Evolutionary conservation across 1,140 invertebrate species (phyloP).

Genomic region (Brachionus rotundiformis): DNA sequence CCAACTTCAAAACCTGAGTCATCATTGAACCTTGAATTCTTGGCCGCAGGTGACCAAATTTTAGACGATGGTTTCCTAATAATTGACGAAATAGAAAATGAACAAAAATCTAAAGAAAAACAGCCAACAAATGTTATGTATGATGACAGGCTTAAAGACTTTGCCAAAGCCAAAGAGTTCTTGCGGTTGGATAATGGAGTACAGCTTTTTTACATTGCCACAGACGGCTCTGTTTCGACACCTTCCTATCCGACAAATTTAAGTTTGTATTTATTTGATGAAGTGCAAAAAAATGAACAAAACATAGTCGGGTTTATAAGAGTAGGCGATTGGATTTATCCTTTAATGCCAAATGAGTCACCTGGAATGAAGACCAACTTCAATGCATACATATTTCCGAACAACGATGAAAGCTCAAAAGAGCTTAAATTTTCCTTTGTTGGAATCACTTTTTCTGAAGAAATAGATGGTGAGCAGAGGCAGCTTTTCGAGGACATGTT

Average conservation of each 20-base stretch:
- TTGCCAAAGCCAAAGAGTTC: slow-evolving; percentile 19
- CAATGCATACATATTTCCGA: slow-evolving; percentile 51
- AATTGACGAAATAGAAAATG: not conserved
- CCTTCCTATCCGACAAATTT: slow-evolving; percentile 1
- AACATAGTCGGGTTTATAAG: slow-evolving; percentile 39
- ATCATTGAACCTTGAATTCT: not conserved
- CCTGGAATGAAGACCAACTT: slow-evolving; percentile 45
- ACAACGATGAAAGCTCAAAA: not conserved
- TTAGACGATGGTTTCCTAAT: slow-evolving; percentile 7
- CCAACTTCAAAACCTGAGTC: not conserved
- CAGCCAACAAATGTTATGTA: not conserved
- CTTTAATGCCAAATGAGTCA: slow-evolving; percentile 19
- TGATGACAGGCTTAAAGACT: not conserved
- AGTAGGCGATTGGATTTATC: slow-evolving; percentile 45
- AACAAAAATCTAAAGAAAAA: not conserved
- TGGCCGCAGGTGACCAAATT: slow-evolving; percentile 10
- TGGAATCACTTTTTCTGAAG: slow-evolving; percentile 22
- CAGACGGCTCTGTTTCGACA: slow-evolving; percentile 38
- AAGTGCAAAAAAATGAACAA: not conserved
- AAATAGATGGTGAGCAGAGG: not conserved
- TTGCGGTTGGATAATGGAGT: slow-evolving; percentile 11
- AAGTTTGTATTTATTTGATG: not conserved
- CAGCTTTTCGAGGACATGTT: slow-evolving; percentile 41
- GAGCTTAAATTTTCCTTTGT: slow-evolving; percentile 29
- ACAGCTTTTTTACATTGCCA: slow-evolving; percentile 46